Evolutionary conservation across 2,888 invertebrate genomes (phyloP).

Genomic region (Machimus rusticus): DNA sequence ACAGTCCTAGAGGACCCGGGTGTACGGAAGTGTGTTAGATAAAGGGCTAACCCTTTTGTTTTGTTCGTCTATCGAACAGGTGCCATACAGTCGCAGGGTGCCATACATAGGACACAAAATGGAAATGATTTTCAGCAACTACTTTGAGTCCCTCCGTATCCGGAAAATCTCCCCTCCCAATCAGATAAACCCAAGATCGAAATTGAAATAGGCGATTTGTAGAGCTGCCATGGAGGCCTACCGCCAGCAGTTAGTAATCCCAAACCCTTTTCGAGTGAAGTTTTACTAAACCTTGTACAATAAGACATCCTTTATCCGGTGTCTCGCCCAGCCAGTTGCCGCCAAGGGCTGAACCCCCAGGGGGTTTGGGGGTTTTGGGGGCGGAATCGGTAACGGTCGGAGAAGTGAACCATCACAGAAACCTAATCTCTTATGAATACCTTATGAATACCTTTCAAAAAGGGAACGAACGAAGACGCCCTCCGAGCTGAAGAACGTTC

Average conservation of each 20-base stretch:
- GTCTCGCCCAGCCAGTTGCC: not conserved
- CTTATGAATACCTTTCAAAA: conserved; percentile 6
- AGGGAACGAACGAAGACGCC: not conserved
- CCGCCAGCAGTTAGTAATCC: conserved; percentile 33
- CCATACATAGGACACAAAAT: not conserved
- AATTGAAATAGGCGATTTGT: conserved; percentile 39
- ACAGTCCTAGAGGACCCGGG: not conserved
- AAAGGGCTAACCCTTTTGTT: not conserved
- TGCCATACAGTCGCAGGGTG: not conserved
- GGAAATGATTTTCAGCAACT: conserved; percentile 34
- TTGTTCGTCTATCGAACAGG: not conserved
- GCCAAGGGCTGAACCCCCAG: not conserved
- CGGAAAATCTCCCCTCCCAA: not conserved
- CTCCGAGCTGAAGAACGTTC: not conserved
- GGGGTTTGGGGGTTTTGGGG: not conserved
- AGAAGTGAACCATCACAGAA: conserved; percentile 3
- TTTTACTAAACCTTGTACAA: conserved; percentile 17
- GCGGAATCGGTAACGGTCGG: not conserved
- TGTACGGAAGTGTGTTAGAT: not conserved
- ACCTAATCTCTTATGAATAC: conserved; percentile 36
- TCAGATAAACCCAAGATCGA: conserved; percentile 33
- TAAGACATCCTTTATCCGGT: conserved; percentile 22
- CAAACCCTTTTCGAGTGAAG: conserved; percentile 16
- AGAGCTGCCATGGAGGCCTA: conserved; percentile 13
- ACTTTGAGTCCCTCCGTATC: conserved; percentile 14